phyloP scores from a whole-genome alignment of 64 coral and sea anemone genomes.

The Stylophora pistillata region DNA sequence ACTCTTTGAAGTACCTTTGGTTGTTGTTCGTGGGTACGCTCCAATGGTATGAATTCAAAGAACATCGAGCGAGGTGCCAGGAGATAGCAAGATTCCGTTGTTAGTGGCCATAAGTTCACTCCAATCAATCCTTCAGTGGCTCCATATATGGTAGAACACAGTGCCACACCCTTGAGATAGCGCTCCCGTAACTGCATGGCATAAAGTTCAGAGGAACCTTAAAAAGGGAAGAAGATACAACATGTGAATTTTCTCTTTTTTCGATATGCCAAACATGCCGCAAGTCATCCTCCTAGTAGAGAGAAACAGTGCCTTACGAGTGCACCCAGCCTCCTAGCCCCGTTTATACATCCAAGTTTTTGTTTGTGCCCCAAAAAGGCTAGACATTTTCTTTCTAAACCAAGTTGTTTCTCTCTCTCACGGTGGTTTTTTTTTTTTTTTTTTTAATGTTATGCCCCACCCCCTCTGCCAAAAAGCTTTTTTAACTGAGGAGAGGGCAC shows the following conservation, averaged over 20 bases:
- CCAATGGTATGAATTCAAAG: constrained; percentile 57
- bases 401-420: too few species aligned
- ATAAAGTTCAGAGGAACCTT: constrained; percentile 66
- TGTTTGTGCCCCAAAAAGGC: too few species aligned
- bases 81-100: constrained; percentile 28
- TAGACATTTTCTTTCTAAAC: too few species aligned
- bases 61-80: constrained; percentile 64
- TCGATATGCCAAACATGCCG: too few species aligned
- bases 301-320: too few species aligned
- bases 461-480: too few species aligned
- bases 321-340: too few species aligned
- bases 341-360: too few species aligned
- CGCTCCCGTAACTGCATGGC: constrained; percentile 25
- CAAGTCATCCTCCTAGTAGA: too few species aligned
- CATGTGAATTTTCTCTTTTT: neutral
- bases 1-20: constrained; percentile 29
- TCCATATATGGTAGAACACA: constrained; percentile 64
- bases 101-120: constrained; percentile 65
- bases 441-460: too few species aligned
- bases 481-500: too few species aligned
- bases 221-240: neutral
- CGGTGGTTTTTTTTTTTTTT: too few species aligned
- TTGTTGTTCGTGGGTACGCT: constrained; percentile 44
- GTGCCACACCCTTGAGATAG: constrained; percentile 19
- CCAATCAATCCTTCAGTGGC: constrained; percentile 64